Percentiles rank a stretch among this genome's conserved stretches.
These are phyloP conservation scores for Gymnarchus niloticus DNA, from an alignment of 2,113 vertebrate species.

Conservation along the genomic window DNA sequence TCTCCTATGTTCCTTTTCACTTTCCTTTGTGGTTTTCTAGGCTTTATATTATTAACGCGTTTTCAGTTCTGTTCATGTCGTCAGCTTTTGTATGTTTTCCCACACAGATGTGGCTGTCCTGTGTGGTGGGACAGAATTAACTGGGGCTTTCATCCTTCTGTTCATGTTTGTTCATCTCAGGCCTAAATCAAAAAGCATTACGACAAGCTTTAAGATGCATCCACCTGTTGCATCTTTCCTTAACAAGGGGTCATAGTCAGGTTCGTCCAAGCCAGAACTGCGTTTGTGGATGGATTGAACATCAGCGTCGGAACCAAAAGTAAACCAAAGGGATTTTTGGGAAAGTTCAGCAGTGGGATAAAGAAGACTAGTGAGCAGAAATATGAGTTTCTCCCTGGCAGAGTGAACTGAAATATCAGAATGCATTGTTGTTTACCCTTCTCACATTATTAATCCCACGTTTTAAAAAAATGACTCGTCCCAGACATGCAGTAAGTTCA, in stretches of 20 bases:
- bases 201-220: background rate
- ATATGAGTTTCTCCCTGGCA: background rate
- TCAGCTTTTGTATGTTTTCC: background rate
- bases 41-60: conserved; percentile 10
- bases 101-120: background rate
- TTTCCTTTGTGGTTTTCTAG: conserved; percentile 17
- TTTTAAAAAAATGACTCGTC: background rate
- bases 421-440: background rate
- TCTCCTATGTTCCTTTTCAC: conserved; percentile 17
- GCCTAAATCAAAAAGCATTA: conserved; percentile 7
- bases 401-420: background rate
- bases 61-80: background rate
- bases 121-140: background rate
- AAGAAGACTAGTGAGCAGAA: background rate
- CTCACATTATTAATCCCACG: background rate
- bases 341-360: background rate
- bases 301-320: background rate
- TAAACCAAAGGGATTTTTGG: background rate
- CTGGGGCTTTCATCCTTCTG: background rate
- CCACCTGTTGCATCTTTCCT: background rate
- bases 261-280: background rate
- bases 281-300: background rate
- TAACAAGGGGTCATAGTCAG: background rate
- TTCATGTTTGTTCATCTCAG: conserved; percentile 14
- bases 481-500: background rate